Percentiles rank a stretch among this genome's conserved stretches.
Evolutionary conservation across 2,797 vertebrate genomes (phyloP).

Genomic region (Alosa sapidissima): DNA sequence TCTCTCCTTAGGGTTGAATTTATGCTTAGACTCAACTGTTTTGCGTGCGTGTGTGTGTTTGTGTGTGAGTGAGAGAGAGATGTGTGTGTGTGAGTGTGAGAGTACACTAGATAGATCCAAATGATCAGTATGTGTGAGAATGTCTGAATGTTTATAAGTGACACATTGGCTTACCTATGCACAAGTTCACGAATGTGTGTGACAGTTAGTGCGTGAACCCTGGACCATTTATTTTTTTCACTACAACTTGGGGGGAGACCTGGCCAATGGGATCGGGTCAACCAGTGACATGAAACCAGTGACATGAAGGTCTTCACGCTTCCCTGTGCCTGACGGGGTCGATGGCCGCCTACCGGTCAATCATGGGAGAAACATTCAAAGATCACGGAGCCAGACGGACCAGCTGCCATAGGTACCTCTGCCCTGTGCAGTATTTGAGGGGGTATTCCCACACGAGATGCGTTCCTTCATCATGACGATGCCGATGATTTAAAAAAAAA

Average conservation of each 20-base stretch:
- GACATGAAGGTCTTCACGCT: not conserved
- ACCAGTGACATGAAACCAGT: not conserved
- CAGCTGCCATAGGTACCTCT: constrained; percentile 14
- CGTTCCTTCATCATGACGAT: not conserved
- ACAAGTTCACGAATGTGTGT: constrained; percentile 18
- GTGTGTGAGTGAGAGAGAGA: constrained; percentile 5
- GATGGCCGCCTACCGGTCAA: not conserved
- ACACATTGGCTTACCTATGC: constrained; percentile 6
- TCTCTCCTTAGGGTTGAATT: constrained; percentile 22
- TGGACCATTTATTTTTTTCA: constrained; percentile 17
- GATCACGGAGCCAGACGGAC: not conserved
- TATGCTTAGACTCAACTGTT: constrained; percentile 25
- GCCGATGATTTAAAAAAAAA: not conserved
- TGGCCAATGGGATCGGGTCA: not conserved
- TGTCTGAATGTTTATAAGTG: not conserved
- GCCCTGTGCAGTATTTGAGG: not conserved
- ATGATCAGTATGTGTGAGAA: not conserved
- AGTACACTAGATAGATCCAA: not conserved
- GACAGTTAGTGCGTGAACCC: constrained; percentile 7
- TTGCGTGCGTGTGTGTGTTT: not conserved
- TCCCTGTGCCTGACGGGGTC: not conserved
- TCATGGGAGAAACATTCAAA: not conserved
- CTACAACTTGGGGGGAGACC: not conserved
- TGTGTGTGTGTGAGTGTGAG: not conserved
- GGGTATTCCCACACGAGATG: not conserved